Evolutionary conservation across 2,888 invertebrate species (phyloP).

Genomic region (Sipha maydis): DNA sequence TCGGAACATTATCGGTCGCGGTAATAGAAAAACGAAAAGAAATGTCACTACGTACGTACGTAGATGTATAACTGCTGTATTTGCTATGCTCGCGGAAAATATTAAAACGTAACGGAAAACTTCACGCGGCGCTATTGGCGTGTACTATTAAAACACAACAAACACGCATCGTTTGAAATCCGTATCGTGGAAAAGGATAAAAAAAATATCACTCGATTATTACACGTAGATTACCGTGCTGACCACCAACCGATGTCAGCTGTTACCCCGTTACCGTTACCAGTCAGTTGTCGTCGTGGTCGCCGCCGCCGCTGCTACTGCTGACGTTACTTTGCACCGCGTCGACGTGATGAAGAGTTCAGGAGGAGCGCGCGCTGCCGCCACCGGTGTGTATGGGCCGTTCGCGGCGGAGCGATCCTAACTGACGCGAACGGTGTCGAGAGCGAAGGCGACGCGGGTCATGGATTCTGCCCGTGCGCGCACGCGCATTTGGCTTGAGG

Average conservation of each 20-base stretch:
- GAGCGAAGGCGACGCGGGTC: not conserved
- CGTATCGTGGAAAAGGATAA: too few relatives aligned
- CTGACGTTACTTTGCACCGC: too few relatives aligned
- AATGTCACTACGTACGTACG: not conserved
- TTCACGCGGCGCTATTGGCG: not conserved
- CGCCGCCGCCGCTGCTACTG: not conserved
- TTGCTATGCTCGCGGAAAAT: not conserved
- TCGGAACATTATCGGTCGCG: not conserved
- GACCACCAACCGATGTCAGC: not conserved
- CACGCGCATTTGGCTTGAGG: not conserved
- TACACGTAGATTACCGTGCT: not conserved
- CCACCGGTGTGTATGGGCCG: slow-evolving; percentile 38
- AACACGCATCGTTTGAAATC: not conserved
- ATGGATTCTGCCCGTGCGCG: slow-evolving; percentile 24
- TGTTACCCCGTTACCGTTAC: not conserved
- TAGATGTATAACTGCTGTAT: not conserved
- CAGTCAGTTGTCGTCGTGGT: not conserved
- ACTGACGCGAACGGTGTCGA: slow-evolving; percentile 19
- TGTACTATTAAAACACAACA: not conserved
- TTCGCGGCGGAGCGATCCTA: slow-evolving; percentile 51
- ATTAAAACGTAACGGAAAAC: not conserved
- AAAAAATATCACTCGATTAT: not conserved
- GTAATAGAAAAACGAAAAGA: not conserved
- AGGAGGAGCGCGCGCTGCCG: slow-evolving; percentile 13
- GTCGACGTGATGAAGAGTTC: not conserved